Percentiles rank a stretch among this genome's conserved stretches.
These are phyloP conservation scores for Ptycholaimellus sp. DNA, from an alignment of 2,888 invertebrate genomes.

Conservation along the genomic window DNA sequence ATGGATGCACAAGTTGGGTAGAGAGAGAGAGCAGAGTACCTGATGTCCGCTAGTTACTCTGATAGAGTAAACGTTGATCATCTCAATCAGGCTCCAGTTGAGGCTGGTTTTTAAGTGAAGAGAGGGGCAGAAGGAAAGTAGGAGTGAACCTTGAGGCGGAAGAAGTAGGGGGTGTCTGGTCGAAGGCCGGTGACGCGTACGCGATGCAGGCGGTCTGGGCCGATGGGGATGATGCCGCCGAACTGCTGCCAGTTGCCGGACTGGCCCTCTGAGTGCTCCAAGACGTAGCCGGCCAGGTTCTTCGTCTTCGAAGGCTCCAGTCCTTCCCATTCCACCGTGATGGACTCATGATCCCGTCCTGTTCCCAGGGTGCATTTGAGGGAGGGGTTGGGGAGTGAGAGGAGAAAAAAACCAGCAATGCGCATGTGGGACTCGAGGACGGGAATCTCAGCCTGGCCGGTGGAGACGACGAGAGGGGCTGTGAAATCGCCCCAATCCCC, in stretches of 20 bases:
- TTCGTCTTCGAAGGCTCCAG: slow-evolving; percentile 15
- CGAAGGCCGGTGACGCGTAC: slow-evolving; percentile 16
- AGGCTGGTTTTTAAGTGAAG: too few species aligned
- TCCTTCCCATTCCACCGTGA: slow-evolving; percentile 22
- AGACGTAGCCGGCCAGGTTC: slow-evolving; percentile 21
- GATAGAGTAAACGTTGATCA: too few species aligned
- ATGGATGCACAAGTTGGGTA: too few species aligned
- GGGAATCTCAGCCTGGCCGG: too few species aligned
- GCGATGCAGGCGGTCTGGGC: too few species aligned
- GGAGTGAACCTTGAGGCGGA: slow-evolving; percentile 18
- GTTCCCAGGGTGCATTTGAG: background rate
- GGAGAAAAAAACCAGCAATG: too few species aligned
- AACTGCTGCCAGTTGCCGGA: slow-evolving; percentile 19
- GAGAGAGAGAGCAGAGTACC: too few species aligned
- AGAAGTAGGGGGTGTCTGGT: slow-evolving; percentile 25
- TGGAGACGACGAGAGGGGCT: slow-evolving; percentile 16
- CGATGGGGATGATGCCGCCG: slow-evolving; percentile 18
- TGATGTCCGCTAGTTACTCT: too few species aligned
- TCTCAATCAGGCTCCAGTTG: too few species aligned
- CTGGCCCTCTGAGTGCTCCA: slow-evolving; percentile 22
- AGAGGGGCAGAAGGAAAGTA: too few species aligned
- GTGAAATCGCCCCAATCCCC: slow-evolving; percentile 25
- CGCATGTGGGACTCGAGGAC: slow-evolving; percentile 19
- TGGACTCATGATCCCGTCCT: too few species aligned
- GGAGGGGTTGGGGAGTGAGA: too few species aligned